phyloP scores from a whole-genome alignment of 23 tunicate species.

The Ciona savignyi region DNA sequence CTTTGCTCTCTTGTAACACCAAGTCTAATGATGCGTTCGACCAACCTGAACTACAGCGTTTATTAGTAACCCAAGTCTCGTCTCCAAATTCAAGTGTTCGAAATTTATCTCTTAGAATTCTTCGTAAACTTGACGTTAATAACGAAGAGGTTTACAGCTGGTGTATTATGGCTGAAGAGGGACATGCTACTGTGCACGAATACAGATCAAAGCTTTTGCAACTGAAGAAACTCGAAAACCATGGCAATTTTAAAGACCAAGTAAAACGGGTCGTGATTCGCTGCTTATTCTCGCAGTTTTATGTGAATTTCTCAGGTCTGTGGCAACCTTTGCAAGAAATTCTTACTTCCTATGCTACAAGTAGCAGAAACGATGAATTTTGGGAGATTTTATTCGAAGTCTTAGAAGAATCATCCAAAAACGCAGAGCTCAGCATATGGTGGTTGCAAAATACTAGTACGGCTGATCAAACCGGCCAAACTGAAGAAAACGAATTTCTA shows the following conservation, averaged over 20 bases:
- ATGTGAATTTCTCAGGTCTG: slow-evolving; percentile 43
- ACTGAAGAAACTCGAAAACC: slow-evolving; percentile 29
- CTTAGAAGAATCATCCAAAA: slow-evolving; percentile 19
- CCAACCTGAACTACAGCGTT: background rate
- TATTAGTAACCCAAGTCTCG: slow-evolving; percentile 28
- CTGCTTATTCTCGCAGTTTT: slow-evolving; percentile 46
- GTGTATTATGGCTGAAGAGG: slow-evolving; percentile 33
- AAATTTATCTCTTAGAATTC: slow-evolving; percentile 16
- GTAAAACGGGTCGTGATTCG: slow-evolving; percentile 32
- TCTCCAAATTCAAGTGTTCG: slow-evolving; percentile 5
- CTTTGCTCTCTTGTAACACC: background rate
- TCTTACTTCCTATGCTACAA: slow-evolving; percentile 26
- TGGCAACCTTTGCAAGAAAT: slow-evolving; percentile 49
- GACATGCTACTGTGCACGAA: slow-evolving; percentile 39
- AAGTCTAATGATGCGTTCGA: background rate
- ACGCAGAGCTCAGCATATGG: slow-evolving; percentile 22
- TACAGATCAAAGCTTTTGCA: slow-evolving; percentile 22
- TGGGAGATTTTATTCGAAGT: slow-evolving; percentile 59
- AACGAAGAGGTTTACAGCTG: slow-evolving; percentile 4
- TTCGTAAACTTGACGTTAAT: slow-evolving; percentile 14
- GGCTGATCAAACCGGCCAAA: background rate
- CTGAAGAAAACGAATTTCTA: background rate
- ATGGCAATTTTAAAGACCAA: background rate
- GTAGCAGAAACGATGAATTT: slow-evolving; percentile 18
- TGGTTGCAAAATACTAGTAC: slow-evolving; percentile 1